Percentiles rank a stretch among this genome's conserved stretches.
Conservation (phyloP, 2,888 invertebrate genomes). For the Rhodophaea formosa region DNA sequence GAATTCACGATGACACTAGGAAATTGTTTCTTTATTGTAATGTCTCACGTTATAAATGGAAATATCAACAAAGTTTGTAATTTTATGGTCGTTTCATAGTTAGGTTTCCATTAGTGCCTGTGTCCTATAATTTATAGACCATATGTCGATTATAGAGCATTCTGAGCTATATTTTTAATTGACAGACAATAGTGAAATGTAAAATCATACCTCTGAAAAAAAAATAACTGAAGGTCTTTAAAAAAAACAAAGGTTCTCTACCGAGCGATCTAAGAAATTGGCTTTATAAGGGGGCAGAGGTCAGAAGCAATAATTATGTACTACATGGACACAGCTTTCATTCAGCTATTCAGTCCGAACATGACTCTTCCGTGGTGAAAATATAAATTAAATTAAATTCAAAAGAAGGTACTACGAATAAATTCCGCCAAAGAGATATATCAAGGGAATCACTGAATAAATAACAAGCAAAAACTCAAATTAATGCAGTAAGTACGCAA, state of each 20-base stretch:
- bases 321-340: no score
- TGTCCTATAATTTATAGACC: not conserved
- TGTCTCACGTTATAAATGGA: constrained; percentile 8
- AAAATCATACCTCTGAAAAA: no score
- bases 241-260: no score
- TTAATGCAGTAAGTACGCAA: constrained; percentile 34
- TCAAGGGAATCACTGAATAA: constrained; percentile 14
- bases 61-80: constrained; percentile 1
- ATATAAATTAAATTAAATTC: no score
- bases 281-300: no score
- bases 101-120: not conserved
- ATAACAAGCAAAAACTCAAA: constrained; percentile 21
- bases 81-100: not conserved
- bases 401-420: constrained; percentile 1
- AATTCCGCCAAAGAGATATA: constrained; percentile 6
- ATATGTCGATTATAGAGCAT: not conserved
- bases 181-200: no score
- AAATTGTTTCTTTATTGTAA: constrained; percentile 16
- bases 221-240: no score
- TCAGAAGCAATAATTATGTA: no score
- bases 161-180: no score
- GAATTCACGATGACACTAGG: not conserved
- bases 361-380: no score
- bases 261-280: no score
- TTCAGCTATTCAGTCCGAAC: no score